These are phyloP conservation scores for Cynopterus sphinx DNA, from an alignment of 2,797 vertebrate species.

Conservation along the genomic window DNA sequence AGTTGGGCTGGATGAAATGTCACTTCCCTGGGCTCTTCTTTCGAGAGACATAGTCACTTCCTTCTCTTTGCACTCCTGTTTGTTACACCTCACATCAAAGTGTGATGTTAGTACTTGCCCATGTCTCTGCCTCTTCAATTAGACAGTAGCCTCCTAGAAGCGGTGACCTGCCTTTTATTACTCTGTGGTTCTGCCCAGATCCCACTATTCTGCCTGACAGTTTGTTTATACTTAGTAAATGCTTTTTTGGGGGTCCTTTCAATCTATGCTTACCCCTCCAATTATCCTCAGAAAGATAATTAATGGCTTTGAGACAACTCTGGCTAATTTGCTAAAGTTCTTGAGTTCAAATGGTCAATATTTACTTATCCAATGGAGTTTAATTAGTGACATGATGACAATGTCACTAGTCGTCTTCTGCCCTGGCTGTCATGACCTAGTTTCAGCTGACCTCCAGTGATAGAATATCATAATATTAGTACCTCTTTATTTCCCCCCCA, in stretches of 20 bases:
- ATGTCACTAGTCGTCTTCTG: not conserved
- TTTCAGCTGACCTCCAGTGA: not conserved
- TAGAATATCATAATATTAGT: not conserved
- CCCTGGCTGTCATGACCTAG: not conserved
- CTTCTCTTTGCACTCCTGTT: too few relatives aligned
- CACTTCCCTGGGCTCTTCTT: not conserved
- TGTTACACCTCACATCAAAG: rapidly evolving
- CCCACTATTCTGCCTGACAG: not conserved
- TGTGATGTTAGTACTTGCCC: not conserved
- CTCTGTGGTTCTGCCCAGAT: not conserved
- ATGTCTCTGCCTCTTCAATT: not conserved
- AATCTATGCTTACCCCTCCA: not conserved
- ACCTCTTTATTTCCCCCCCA: not conserved
- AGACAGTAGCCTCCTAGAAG: not conserved
- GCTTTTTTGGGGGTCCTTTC: not conserved
- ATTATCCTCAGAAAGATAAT: not conserved
- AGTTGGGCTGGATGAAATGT: not conserved
- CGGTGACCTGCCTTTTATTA: not conserved
- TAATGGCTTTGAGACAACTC: not conserved
- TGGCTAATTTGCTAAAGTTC: not conserved
- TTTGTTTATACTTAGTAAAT: not conserved
- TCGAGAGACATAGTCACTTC: not conserved
- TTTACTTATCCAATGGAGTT: not conserved
- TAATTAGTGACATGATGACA: not conserved
- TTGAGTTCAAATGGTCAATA: not conserved